A percentile compares a stretch with the other conserved stretches of the same genome.
These are phyloP conservation scores for Dolichoris vasculosae DNA, from an alignment of 1,140 invertebrate genomes.

Conservation along the genomic window DNA sequence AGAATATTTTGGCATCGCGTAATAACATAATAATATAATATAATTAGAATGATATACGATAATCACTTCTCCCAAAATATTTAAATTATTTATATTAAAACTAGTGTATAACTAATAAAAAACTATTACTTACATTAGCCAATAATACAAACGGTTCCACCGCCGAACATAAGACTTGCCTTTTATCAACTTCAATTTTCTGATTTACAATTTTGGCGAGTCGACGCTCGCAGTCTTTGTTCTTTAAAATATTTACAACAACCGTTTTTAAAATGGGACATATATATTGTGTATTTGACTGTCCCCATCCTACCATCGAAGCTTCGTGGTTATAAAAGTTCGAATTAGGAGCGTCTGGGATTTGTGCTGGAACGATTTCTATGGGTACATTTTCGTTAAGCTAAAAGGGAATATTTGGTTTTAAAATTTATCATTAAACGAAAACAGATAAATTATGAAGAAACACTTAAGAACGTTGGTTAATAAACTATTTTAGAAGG, in stretches of 20 bases:
- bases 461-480: no score
- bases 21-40: no score
- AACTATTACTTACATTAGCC: background rate
- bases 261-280: background rate
- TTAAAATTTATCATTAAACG: no score
- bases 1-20: no score
- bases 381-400: background rate
- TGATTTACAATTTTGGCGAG: background rate
- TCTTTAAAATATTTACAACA: background rate
- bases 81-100: background rate
- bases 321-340: background rate
- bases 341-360: background rate
- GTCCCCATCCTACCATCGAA: background rate
- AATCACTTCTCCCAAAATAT: no score
- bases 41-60: no score
- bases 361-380: background rate
- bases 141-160: background rate
- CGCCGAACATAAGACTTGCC: background rate
- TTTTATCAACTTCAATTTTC: background rate
- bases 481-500: no score
- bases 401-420: background rate
- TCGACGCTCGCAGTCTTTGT: background rate
- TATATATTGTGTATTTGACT: background rate
- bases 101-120: background rate
- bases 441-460: no score